Percentiles rank a stretch among this genome's conserved stretches.
These are phyloP conservation scores for Caerostris extrusa DNA, from an alignment of 1,140 invertebrate species.

Conservation along the genomic window DNA sequence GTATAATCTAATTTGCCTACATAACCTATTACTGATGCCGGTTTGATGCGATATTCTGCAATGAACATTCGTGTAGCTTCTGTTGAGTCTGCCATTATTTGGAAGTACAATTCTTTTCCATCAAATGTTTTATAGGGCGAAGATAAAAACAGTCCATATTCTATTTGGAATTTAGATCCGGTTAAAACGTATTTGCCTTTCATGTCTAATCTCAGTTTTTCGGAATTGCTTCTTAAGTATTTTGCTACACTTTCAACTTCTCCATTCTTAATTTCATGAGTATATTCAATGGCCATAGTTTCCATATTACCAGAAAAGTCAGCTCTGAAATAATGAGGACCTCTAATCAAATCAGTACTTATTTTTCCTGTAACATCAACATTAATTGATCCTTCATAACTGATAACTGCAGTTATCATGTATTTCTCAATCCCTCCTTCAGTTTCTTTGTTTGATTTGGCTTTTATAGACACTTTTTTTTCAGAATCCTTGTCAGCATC, in stretches of 20 bases:
- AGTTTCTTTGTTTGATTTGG: constrained; percentile 10
- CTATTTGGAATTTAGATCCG: constrained; percentile 10
- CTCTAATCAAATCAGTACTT: constrained; percentile 33
- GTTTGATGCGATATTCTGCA: constrained; percentile 61
- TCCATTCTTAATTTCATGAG: constrained; percentile 63
- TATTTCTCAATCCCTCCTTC: constrained; percentile 53
- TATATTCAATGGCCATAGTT: constrained; percentile 49
- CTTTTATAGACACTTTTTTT: constrained; percentile 59
- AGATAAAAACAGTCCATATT: constrained; percentile 34
- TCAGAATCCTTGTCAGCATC: constrained; percentile 65
- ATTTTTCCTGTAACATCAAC: constrained; percentile 64
- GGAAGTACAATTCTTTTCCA: constrained; percentile 64
- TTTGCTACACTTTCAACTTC: constrained; percentile 8
- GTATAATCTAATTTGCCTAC: constrained; percentile 50
- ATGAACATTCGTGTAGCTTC: constrained; percentile 32
- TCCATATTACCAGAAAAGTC: constrained; percentile 49
- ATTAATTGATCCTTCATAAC: constrained; percentile 57
- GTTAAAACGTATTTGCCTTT: constrained; percentile 59
- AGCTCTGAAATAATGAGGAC: constrained; percentile 71
- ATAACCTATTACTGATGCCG: constrained; percentile 7
- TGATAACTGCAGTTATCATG: constrained; percentile 52
- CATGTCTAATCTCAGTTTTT: constrained; percentile 42
- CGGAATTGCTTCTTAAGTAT: constrained; percentile 33
- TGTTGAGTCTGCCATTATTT: constrained; percentile 47
- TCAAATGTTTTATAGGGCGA: constrained; percentile 72